Percentiles rank a stretch among this genome's conserved stretches.
phyloP scores from a whole-genome alignment of 1,140 invertebrate species.

The Venustaconcha ellipsiformis region DNA sequence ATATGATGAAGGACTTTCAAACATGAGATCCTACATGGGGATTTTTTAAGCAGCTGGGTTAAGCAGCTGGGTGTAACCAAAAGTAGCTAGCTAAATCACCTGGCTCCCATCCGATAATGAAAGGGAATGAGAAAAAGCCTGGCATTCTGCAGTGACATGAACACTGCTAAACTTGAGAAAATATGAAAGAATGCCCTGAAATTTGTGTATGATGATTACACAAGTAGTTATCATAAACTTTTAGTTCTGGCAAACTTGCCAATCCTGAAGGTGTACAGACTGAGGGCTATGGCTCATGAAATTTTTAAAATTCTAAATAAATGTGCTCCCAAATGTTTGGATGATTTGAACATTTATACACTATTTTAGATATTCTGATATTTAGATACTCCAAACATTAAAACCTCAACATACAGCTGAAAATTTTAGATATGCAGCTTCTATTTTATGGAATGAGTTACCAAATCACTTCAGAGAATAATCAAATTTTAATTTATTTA shows the following conservation, averaged over 20 bases:
- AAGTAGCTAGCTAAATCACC: too few species aligned
- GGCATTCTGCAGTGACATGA: not conserved
- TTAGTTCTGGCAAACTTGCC: slow-evolving; percentile 8
- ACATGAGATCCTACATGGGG: too few species aligned
- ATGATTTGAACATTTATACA: not conserved
- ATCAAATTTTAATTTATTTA: slow-evolving; percentile 8
- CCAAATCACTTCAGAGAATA: slow-evolving; percentile 8
- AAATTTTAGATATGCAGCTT: slow-evolving; percentile 11
- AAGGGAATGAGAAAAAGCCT: not conserved
- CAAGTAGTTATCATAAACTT: not conserved
- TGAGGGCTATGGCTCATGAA: slow-evolving; percentile 7
- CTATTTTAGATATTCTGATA: slow-evolving; percentile 10
- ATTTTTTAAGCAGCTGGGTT: too few species aligned
- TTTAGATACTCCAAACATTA: not conserved
- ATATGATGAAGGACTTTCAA: too few species aligned
- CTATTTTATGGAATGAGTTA: slow-evolving; percentile 8
- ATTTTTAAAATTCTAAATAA: slow-evolving; percentile 17
- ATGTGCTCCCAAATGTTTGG: not conserved
- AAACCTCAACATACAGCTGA: not conserved
- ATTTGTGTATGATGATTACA: slow-evolving; percentile 15
- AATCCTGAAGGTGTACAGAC: not conserved
- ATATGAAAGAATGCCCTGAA: slow-evolving; percentile 3
- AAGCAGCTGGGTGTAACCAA: too few species aligned
- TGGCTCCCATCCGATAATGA: too few species aligned
- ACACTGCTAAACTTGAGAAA: slow-evolving; percentile 6